These are phyloP conservation scores for Actinia tenebrosa DNA, from an alignment of 64 coral and sea anemone species.

Conservation along the genomic window DNA sequence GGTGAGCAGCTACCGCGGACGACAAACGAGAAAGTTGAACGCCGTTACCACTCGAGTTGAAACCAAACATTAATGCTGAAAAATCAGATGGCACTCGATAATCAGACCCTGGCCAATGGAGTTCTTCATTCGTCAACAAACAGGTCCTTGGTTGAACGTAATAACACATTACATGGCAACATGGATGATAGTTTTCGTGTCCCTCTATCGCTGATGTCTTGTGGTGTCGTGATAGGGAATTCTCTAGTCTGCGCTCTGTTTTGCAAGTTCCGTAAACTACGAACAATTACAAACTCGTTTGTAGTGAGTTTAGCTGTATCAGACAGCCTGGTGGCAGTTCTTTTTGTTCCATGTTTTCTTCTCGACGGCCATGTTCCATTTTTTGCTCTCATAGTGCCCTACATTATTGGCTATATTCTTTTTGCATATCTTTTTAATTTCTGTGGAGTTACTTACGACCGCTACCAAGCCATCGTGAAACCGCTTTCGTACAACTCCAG, in stretches of 20 bases:
- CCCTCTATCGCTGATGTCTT: constrained; percentile 55
- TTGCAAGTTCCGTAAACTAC: constrained; percentile 44
- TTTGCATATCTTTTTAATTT: constrained; percentile 96
- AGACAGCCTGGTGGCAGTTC: constrained; percentile 63
- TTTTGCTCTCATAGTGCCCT: constrained; percentile 35
- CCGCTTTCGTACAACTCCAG: constrained; percentile 68
- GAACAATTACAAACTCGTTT: constrained; percentile 88
- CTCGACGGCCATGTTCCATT: not conserved
- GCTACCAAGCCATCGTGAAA: constrained; percentile 72
- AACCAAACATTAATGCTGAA: not conserved
- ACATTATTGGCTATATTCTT: constrained; percentile 88
- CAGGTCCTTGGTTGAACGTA: not conserved
- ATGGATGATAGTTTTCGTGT: not conserved
- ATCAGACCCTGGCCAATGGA: not conserved
- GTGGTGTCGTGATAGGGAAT: constrained; percentile 65
- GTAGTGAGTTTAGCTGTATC: constrained; percentile 84
- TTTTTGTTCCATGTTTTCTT: constrained; percentile 66
- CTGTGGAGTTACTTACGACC: constrained; percentile 91
- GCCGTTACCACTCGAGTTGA: not conserved
- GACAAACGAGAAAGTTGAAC: not conserved
- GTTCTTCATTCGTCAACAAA: not conserved
- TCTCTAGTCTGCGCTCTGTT: constrained; percentile 73
- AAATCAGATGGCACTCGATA: not conserved
- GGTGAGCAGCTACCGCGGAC: not conserved
- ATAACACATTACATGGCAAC: not conserved